A percentile compares a stretch with the other conserved stretches of the same genome.
Evolutionary conservation across 2,113 vertebrate genomes (phyloP).

Genomic region (Isichthys henryi): DNA sequence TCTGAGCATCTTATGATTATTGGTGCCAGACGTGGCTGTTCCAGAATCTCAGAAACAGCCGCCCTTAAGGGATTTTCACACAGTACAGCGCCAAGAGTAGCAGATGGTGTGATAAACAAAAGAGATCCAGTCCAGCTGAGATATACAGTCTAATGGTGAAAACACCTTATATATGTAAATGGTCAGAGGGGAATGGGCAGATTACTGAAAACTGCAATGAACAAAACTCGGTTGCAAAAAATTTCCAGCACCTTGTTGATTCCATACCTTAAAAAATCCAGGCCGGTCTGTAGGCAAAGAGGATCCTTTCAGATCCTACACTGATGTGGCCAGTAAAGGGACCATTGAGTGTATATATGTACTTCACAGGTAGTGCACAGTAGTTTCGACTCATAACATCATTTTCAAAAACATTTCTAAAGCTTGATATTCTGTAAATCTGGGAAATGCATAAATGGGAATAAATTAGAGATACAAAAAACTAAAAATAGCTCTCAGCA

Average conservation of each 20-base stretch:
- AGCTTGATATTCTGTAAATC: neutral
- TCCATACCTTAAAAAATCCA: neutral
- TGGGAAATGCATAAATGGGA: neutral
- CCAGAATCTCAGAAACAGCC: neutral
- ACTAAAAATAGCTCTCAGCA: constrained; percentile 8
- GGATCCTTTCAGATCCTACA: neutral
- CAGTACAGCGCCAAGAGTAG: neutral
- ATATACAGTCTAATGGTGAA: neutral
- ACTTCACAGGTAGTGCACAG: neutral
- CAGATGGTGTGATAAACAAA: neutral
- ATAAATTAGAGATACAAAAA: neutral
- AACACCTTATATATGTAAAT: neutral
- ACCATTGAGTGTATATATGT: neutral
- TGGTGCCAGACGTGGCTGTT: neutral
- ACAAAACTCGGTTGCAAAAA: neutral
- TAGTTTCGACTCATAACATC: neutral
- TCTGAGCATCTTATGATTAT: neutral
- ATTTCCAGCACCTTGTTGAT: neutral
- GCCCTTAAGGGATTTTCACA: neutral
- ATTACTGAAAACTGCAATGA: neutral
- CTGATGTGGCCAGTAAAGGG: neutral
- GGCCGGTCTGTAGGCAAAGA: neutral
- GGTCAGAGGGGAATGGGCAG: neutral
- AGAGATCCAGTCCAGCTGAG: neutral
- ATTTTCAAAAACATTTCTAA: neutral